Conservation (phyloP, 2,797 vertebrate genomes). For the Holocentrus rufus region DNA sequence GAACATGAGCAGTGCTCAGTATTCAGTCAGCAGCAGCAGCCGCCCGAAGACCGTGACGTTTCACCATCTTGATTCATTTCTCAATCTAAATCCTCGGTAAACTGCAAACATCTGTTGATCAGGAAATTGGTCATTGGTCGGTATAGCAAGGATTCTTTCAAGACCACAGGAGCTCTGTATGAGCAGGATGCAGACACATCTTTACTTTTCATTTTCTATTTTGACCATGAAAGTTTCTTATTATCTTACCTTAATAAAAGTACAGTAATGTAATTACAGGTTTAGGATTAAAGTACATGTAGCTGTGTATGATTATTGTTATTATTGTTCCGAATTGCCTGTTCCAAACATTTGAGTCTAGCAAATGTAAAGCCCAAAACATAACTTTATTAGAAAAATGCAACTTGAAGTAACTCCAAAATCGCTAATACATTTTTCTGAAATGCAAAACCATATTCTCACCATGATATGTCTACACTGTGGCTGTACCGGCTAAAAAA, state of each 20-base stretch:
- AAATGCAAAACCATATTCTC: no score
- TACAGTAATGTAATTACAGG: neutral
- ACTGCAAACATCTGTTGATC: constrained; percentile 13
- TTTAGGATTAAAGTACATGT: no score
- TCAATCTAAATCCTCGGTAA: constrained; percentile 20
- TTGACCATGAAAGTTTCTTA: neutral
- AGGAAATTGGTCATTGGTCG: neutral
- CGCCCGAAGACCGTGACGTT: neutral
- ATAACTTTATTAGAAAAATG: no score
- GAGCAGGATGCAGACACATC: neutral
- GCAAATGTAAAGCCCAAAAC: no score
- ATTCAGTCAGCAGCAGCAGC: constrained; percentile 11
- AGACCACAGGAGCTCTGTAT: neutral
- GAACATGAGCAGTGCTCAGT: no score
- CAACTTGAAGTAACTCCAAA: no score
- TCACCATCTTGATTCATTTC: constrained; percentile 7
- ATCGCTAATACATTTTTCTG: no score
- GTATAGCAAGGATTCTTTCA: constrained; percentile 9
- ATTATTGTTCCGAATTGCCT: no score
- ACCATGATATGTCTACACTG: no score
- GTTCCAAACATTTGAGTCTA: no score
- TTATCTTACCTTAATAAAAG: neutral
- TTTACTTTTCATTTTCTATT: neutral
- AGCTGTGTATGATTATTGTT: no score
- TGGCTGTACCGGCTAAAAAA: no score